A percentile compares a stretch with the other conserved stretches of the same genome.
phyloP scores from a whole-genome alignment of 2,797 vertebrate genomes.

The Brotula barbata region DNA sequence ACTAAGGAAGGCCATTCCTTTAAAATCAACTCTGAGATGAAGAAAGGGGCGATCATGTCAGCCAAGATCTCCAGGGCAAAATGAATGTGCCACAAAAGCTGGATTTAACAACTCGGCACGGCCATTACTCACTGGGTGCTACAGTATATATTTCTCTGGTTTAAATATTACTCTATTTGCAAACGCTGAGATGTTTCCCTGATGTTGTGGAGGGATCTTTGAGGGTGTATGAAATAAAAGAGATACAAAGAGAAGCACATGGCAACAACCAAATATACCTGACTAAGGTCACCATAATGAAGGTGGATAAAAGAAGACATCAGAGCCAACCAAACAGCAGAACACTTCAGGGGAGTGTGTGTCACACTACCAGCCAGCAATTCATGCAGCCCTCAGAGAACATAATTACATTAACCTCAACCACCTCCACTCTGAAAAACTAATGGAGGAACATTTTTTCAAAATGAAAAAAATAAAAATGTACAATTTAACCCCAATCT shows the following conservation, averaged over 20 bases:
- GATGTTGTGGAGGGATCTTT: conserved; percentile 36
- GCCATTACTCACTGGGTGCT: conserved; percentile 60
- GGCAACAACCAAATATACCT: conserved; percentile 56
- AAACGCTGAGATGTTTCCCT: conserved; percentile 30
- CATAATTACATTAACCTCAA: conserved; percentile 73
- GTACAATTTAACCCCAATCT: conserved; percentile 32
- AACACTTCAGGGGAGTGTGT: conserved; percentile 57
- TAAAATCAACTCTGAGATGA: conserved; percentile 56
- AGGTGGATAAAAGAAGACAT: conserved; percentile 56
- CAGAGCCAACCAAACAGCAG: conserved; percentile 57
- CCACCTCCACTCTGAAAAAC: conserved; percentile 51
- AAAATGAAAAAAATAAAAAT: neutral
- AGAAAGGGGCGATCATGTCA: conserved; percentile 60
- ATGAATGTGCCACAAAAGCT: conserved; percentile 72
- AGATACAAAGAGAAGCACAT: conserved; percentile 38
- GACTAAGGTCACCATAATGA: conserved; percentile 62
- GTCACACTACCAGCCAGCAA: conserved; percentile 66
- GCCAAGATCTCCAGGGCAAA: conserved; percentile 59
- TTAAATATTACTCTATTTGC: conserved; percentile 57
- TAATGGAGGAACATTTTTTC: conserved; percentile 37
- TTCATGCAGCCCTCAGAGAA: conserved; percentile 66
- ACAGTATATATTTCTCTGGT: conserved; percentile 60
- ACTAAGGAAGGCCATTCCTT: conserved; percentile 55
- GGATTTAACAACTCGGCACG: conserved; percentile 72
- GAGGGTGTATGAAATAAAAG: conserved; percentile 44